Conservation (phyloP, 2,797 vertebrate species). For the Strix occidentalis region DNA sequence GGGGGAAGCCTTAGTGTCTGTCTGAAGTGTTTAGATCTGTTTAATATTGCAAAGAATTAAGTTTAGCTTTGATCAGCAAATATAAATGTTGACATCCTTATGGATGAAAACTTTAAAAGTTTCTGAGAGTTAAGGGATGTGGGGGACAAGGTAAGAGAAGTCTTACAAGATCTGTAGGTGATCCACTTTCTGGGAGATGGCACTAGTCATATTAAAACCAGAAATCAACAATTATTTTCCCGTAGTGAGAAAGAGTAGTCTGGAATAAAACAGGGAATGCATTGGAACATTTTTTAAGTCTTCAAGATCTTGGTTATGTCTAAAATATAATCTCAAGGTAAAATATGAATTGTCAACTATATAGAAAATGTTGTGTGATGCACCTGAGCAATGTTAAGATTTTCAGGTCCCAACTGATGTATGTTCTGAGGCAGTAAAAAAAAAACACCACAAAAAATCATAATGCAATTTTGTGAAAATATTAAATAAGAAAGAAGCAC, state of each 20-base stretch:
- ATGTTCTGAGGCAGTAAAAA: neutral
- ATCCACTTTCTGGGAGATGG: neutral
- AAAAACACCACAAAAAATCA: neutral
- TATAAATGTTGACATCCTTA: neutral
- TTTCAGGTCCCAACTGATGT: neutral
- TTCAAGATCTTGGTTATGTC: neutral
- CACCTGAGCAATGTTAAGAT: neutral
- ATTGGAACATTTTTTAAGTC: neutral
- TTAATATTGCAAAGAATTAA: neutral
- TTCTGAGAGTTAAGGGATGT: neutral
- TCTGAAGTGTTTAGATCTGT: neutral
- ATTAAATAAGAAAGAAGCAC: neutral
- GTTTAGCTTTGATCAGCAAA: neutral
- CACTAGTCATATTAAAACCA: neutral
- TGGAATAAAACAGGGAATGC: neutral
- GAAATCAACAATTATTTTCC: neutral
- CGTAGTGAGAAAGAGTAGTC: neutral
- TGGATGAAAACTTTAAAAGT: neutral
- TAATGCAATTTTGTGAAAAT: neutral
- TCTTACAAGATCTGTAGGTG: fast-evolving
- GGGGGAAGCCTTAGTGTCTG: neutral
- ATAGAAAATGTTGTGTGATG: neutral
- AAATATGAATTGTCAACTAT: neutral
- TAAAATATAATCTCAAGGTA: neutral
- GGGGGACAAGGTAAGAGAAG: neutral